Conservation (phyloP, 2,888 invertebrate species). For the Amphipyra berbera region DNA sequence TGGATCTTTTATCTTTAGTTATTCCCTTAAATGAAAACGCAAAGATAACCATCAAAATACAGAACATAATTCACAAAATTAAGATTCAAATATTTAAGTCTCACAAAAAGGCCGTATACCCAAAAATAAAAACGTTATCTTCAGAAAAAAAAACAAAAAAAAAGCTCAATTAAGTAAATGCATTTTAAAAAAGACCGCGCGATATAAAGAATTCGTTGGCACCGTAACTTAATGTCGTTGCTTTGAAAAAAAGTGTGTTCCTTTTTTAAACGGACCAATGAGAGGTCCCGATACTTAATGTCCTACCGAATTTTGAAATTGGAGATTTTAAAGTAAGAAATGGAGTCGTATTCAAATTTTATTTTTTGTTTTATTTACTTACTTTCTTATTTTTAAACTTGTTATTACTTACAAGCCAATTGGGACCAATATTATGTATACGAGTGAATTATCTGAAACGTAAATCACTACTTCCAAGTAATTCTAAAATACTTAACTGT, state of each 20-base stretch:
- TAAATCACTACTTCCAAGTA: no score
- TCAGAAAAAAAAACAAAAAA: slow-evolving; percentile 40
- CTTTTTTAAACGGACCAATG: slow-evolving; percentile 82
- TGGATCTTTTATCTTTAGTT: no score
- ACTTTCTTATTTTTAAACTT: slow-evolving; percentile 1
- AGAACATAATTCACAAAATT: slow-evolving; percentile 51
- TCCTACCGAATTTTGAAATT: slow-evolving; percentile 85
- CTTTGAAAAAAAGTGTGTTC: slow-evolving; percentile 67
- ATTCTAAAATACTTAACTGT: no score
- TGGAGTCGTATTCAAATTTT: slow-evolving; percentile 38
- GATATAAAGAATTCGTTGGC: slow-evolving; percentile 62
- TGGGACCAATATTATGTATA: not conserved
- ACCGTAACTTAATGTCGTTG: slow-evolving; percentile 62
- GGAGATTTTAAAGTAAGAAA: slow-evolving; percentile 66
- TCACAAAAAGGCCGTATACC: slow-evolving; percentile 24
- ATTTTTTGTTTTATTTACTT: slow-evolving; percentile 21
- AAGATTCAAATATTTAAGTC: slow-evolving; percentile 34
- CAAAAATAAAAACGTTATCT: slow-evolving; percentile 46
- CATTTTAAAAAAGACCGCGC: slow-evolving; percentile 61
- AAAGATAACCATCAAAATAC: slow-evolving; percentile 20
- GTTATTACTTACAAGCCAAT: slow-evolving; percentile 3
- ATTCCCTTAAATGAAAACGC: not conserved
- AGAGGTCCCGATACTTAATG: slow-evolving; percentile 81
- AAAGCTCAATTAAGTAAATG: slow-evolving; percentile 62
- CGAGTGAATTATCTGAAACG: no score